Evolutionary conservation across 92 coral and sea anemone genomes (phyloP).

Genomic region (Heliopora coerulea): DNA sequence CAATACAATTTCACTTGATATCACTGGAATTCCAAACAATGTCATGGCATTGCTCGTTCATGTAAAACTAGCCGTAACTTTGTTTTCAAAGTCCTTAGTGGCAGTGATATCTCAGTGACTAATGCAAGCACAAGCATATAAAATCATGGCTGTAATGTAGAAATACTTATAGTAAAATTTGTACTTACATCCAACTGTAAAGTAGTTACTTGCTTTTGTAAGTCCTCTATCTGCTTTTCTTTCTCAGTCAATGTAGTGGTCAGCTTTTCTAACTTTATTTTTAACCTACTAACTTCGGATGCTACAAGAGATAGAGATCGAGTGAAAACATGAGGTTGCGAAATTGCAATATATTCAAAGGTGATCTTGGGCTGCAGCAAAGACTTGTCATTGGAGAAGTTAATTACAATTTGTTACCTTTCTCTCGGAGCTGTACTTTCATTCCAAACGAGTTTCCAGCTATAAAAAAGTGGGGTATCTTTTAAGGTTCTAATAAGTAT

Average conservation of each 20-base stretch:
- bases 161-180: not conserved
- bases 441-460: constrained; percentile 69
- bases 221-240: constrained; percentile 68
- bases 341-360: not conserved
- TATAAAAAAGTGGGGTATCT: constrained; percentile 20
- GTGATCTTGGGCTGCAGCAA: not conserved
- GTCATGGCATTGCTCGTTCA: no score
- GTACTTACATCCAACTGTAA: constrained; percentile 56
- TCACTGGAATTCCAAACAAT: no score
- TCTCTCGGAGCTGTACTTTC: constrained; percentile 87
- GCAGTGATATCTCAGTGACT: no score
- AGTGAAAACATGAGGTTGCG: not conserved
- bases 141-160: not conserved
- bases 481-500: no score
- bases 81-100: no score
- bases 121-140: not conserved
- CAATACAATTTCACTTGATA: no score
- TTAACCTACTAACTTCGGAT: constrained; percentile 86
- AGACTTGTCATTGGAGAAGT: not conserved
- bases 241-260: constrained; percentile 75
- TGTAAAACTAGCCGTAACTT: no score
- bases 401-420: constrained; percentile 53
- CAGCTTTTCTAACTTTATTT: constrained; percentile 76
- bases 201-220: constrained; percentile 61
- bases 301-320: constrained; percentile 51